Evolutionary conservation across 2,113 vertebrate genomes (phyloP).

Genomic region (Apistogramma diplotaenia): DNA sequence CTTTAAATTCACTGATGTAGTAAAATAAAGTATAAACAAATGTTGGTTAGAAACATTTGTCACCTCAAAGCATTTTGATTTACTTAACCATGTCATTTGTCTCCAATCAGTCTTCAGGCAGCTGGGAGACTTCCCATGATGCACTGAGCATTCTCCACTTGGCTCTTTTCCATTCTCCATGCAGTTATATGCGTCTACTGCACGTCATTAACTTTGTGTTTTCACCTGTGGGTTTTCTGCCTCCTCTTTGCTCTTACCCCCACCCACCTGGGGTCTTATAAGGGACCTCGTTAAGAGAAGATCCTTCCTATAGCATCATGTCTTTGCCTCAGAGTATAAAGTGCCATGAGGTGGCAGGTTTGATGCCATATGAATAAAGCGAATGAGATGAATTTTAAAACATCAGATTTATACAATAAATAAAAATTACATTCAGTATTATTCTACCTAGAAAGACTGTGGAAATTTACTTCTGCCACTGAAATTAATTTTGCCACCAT

Average conservation of each 20-base stretch:
- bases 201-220: not conserved
- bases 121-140: not conserved
- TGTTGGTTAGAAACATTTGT: too few relatives aligned
- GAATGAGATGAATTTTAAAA: not conserved
- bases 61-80: too few relatives aligned
- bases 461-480: not conserved
- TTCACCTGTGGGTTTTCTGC: not conserved
- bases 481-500: too few relatives aligned
- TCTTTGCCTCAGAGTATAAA: not conserved
- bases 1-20: not conserved
- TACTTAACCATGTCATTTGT: too few relatives aligned
- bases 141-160: not conserved
- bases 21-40: too few relatives aligned
- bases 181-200: not conserved
- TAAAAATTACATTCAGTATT: fast-evolving
- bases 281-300: fast-evolving
- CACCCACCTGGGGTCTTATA: not conserved
- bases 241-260: not conserved
- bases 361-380: not conserved
- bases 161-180: not conserved
- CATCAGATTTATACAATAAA: not conserved
- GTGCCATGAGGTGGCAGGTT: not conserved
- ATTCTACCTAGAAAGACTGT: not conserved
- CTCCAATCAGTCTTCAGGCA: not conserved
- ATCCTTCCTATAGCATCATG: not conserved